These are phyloP conservation scores for Solea solea DNA, from an alignment of 2,113 vertebrate genomes.

Conservation along the genomic window DNA sequence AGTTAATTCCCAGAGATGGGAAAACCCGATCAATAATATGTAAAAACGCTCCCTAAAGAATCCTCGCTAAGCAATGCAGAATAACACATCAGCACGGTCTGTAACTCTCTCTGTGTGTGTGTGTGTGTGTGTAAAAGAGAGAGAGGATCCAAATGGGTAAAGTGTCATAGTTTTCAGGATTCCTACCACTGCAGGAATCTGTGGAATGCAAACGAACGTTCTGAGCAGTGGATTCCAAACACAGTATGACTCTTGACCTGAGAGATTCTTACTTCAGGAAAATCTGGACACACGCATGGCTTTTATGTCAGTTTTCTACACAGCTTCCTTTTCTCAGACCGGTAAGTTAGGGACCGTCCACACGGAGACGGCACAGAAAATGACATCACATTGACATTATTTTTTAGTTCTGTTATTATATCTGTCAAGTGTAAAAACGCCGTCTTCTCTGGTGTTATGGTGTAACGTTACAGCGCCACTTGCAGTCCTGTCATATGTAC, in stretches of 20 bases:
- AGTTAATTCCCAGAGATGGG: slow-evolving; percentile 51
- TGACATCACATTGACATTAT: too few relatives aligned
- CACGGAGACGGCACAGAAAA: too few relatives aligned
- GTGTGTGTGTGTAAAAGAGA: slow-evolving; percentile 7
- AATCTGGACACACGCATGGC: too few relatives aligned
- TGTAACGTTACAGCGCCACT: too few relatives aligned
- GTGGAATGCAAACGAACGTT: slow-evolving; percentile 61
- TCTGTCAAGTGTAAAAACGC: too few relatives aligned
- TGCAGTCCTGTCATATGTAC: too few relatives aligned
- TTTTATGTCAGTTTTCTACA: too few relatives aligned
- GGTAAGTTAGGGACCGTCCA: too few relatives aligned
- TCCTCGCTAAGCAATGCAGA: slow-evolving; percentile 45
- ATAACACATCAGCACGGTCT: slow-evolving; percentile 35
- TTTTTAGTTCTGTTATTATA: too few relatives aligned
- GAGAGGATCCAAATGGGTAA: slow-evolving; percentile 41
- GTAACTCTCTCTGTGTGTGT: neutral
- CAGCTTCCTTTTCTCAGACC: too few relatives aligned
- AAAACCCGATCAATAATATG: slow-evolving; percentile 62
- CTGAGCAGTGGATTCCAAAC: slow-evolving; percentile 32
- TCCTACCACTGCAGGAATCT: slow-evolving; percentile 61
- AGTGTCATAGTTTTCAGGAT: slow-evolving; percentile 49
- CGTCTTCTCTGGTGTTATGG: too few relatives aligned
- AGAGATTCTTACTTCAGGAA: slow-evolving; percentile 3
- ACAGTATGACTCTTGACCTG: slow-evolving; percentile 42
- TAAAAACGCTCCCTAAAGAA: slow-evolving; percentile 43